A percentile compares a stretch with the other conserved stretches of the same genome.
Conservation (phyloP, 2,888 invertebrate species). For the Ctenicera cuprea region DNA sequence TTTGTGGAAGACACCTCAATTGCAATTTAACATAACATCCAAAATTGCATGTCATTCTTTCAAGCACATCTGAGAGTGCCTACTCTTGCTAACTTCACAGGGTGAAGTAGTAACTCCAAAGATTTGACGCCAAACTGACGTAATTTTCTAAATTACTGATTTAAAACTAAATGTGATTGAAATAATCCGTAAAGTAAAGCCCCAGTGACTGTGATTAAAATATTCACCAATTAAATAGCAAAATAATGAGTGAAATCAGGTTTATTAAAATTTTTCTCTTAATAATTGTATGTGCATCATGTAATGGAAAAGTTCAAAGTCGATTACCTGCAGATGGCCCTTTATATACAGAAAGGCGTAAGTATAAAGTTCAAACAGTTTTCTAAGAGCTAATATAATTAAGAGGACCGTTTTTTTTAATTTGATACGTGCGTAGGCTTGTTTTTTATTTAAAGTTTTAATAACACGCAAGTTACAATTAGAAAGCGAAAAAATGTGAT, state of each 20-base stretch:
- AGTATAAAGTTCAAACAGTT: conserved; percentile 58
- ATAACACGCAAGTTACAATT: too few species aligned
- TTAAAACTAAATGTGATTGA: not conserved
- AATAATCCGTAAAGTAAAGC: not conserved
- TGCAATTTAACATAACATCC: conserved; percentile 20
- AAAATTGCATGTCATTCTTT: conserved; percentile 29
- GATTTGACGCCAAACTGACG: conserved; percentile 35
- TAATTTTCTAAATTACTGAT: not conserved
- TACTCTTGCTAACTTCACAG: not conserved
- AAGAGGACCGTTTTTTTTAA: too few species aligned
- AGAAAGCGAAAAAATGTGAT: too few species aligned
- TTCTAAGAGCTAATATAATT: too few species aligned
- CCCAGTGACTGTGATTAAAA: not conserved
- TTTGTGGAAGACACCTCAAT: conserved; percentile 19
- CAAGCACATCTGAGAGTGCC: not conserved
- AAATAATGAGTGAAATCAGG: conserved; percentile 4
- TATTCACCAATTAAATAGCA: not conserved
- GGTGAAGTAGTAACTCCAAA: conserved; percentile 21
- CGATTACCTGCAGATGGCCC: conserved; percentile 63
- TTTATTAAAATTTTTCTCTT: not conserved
- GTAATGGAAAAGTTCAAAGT: conserved; percentile 33
- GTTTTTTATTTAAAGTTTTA: too few species aligned
- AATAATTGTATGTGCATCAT: not conserved
- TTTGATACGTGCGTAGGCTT: too few species aligned
- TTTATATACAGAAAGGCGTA: conserved; percentile 72